These are phyloP conservation scores for Xylota sylvarum DNA, from an alignment of 2,888 invertebrate genomes.

Conservation along the genomic window DNA sequence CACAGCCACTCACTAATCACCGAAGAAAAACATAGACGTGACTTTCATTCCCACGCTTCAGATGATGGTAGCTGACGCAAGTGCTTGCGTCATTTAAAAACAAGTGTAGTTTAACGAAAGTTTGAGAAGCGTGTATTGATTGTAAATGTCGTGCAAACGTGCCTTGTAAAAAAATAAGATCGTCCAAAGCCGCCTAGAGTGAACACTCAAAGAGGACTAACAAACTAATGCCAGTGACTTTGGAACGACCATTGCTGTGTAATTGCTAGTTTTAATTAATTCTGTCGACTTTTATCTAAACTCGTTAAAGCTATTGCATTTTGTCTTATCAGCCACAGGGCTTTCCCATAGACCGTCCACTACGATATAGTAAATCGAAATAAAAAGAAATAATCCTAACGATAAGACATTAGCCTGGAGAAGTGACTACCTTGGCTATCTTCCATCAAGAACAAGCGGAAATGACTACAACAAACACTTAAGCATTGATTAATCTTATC, in stretches of 20 bases:
- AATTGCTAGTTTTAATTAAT: constrained; percentile 47
- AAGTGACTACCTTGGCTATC: constrained; percentile 35
- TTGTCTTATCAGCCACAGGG: constrained; percentile 49
- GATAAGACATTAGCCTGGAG: constrained; percentile 33
- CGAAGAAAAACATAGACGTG: too few species aligned
- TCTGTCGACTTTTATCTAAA: constrained; percentile 48
- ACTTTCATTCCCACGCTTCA: too few species aligned
- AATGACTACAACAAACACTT: constrained; percentile 51
- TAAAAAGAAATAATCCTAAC: constrained; percentile 36
- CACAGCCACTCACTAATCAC: too few species aligned
- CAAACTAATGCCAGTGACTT: not conserved
- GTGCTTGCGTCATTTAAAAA: too few species aligned
- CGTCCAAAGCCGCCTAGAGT: not conserved
- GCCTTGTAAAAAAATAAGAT: not conserved
- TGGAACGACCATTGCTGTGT: not conserved
- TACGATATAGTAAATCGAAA: constrained; percentile 13
- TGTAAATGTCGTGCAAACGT: not conserved
- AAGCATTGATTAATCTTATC: constrained; percentile 43
- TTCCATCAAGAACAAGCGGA: constrained; percentile 47
- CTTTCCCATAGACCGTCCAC: constrained; percentile 11
- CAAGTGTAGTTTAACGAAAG: too few species aligned
- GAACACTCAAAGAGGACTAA: not conserved
- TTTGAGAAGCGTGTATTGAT: not conserved
- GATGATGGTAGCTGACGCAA: too few species aligned
- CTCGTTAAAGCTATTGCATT: constrained; percentile 59